These are phyloP conservation scores for Lota lota DNA, from an alignment of 2,113 vertebrate species.

Conservation along the genomic window DNA sequence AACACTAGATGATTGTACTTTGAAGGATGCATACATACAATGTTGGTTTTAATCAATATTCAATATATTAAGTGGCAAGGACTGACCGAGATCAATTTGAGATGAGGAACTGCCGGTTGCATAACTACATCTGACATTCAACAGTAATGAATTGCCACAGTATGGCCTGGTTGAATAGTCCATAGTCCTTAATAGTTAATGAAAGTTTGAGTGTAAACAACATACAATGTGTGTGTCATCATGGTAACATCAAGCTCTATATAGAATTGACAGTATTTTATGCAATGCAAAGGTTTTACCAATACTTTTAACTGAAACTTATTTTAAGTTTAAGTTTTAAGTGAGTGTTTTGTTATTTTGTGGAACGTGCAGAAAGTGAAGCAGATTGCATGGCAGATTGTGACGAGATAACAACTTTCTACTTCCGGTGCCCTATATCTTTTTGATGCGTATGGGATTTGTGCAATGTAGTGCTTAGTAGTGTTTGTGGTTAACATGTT, in stretches of 20 bases:
- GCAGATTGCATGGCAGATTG: no score
- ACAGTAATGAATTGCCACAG: conserved; percentile 32
- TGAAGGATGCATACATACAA: background rate
- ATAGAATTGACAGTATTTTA: background rate
- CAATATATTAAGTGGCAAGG: background rate
- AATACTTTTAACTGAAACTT: no score
- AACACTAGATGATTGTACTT: background rate
- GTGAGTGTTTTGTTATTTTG: no score
- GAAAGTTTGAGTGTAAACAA: conserved; percentile 28
- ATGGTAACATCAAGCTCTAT: background rate
- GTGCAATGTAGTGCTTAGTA: no score
- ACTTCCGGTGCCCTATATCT: no score
- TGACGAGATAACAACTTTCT: no score
- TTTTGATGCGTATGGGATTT: no score
- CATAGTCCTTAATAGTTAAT: conserved; percentile 25
- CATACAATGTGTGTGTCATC: no score
- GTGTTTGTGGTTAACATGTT: no score
- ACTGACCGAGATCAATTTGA: background rate
- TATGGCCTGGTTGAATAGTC: conserved; percentile 1
- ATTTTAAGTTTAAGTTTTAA: no score
- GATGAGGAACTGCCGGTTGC: conserved; percentile 21
- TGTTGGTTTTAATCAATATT: background rate
- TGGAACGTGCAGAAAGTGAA: no score
- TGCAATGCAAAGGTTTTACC: no score
- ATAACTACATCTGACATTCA: conserved; percentile 29